Base-by-base conservation (phyloP, 2,888 invertebrate genomes). In the Lasioglossum morio region DNA sequence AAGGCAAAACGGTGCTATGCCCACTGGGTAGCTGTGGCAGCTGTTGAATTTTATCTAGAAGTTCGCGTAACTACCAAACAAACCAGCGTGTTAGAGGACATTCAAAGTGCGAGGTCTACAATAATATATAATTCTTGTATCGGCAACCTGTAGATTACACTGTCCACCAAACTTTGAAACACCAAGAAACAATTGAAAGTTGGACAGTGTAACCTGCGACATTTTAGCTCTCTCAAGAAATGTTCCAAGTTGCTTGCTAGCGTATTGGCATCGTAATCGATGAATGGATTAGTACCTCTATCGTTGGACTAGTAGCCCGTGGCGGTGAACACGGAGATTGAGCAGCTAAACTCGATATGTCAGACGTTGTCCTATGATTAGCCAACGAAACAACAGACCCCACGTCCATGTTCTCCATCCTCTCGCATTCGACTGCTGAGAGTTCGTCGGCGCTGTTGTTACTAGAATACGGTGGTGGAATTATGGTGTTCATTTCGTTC, bases 391-490 rank as follows among this genome's bases (percentile, higher is more conserved):
- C 93, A 46, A 94, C 91, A 74, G 95, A 95, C 74, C 93, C 94
- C 72, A 89, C 93, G 81, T 93, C 92, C 43, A 92, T 92, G 72
- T 90, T 92, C 73, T 92, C 93, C 80, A 91, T 93, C 77, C 95
- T 88, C 91, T 94, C 91, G 93, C 93, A 92, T 87, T 94, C 92
- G 78, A 82, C 88, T 83, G 92, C 91, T 34, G 94, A 94, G 72
- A 96, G 95, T 91, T 97, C 96, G 91, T 97, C 97, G 91, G 97
- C 96, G 95, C 97, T 98, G 91, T 97, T 97, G 90, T 97, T 97
- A 92, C 97, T 97, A 82, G 98, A 98, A 95, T 98, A 98, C 30
- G 98, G 98, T 72, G 98, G 98, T 84, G 98, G 98, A 92, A 98
- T 97, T 94, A 98, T 96, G 82, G 97, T 97, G 95, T 98, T 98